Base-by-base conservation (phyloP, 2,113 vertebrate genomes). In the Atractosteus spatula region DNA sequence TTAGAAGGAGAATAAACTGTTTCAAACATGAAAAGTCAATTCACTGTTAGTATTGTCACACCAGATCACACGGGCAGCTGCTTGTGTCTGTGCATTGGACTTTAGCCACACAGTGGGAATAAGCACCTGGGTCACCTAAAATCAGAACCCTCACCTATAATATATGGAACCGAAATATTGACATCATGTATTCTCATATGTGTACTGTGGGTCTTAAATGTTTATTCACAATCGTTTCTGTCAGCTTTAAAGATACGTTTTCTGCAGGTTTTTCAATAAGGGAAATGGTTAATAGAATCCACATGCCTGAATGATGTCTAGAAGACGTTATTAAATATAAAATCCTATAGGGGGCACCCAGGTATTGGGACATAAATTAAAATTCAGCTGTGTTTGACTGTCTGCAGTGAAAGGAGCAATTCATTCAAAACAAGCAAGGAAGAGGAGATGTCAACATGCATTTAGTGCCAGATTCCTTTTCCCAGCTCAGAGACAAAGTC, bases 321-420 rank as follows among this genome's bases (percentile, higher is more conserved):
- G 16, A 12, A 14, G 8, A 11, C 29, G 29, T 41, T 65, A 13
- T 55, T 64, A 54, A 41, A 68, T 41, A 4, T 51, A 65, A 44
- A 16, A 44, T 78, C 90, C 93, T 80, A 92, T 85, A 91, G 93
- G 83, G 90, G 93, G 91, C 92, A 89, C 85, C 88, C 76, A 77
- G 81, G 88, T 80, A 92, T 84, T 68, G 70, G 80, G 84, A 92
- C 79, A 47, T 3, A 44, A 45, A 56, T 69, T 69, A 12, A 11
- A 6, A 54, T 66, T 63, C 5, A 8, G 3, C 51, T 16, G 8
- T 3, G 5, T 70, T 74, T 51, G 41, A 59, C 47, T 47, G 12
- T 8, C 7, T 29, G 61, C 14, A 66, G 13, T 71, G 69, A 75
- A 75, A 54, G 55, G 69, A 71, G 57, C 62, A 42, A 75, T 75